Conservation (phyloP, 1,140 invertebrate species). For the Drosophila chauvacae region DNA sequence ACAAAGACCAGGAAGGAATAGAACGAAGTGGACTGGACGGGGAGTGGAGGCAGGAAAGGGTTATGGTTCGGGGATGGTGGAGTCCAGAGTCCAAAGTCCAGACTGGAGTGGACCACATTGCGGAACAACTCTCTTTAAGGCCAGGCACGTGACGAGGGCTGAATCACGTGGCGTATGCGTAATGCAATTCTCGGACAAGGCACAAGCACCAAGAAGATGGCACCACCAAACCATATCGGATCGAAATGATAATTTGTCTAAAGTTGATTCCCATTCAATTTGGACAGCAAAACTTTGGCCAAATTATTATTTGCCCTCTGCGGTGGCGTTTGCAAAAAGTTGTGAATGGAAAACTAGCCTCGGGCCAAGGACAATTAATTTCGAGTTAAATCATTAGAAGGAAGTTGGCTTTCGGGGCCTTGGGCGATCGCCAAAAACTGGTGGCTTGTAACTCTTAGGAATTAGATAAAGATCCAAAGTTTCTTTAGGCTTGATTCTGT, state of each 20-base stretch:
- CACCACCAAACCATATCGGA: not conserved
- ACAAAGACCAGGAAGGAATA: constrained; percentile 46
- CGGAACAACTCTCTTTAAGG: constrained; percentile 48
- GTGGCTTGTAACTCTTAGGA: not conserved
- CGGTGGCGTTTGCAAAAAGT: constrained; percentile 18
- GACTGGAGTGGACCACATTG: constrained; percentile 32
- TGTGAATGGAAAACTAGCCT: not conserved
- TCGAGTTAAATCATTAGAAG: constrained; percentile 43
- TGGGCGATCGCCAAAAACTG: not conserved
- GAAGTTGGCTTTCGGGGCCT: constrained; percentile 17
- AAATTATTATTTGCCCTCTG: constrained; percentile 18
- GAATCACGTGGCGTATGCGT: constrained; percentile 61
- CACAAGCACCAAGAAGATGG: constrained; percentile 19
- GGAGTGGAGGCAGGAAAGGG: not conserved
- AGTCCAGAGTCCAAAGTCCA: not conserved
- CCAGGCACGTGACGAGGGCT: constrained; percentile 44
- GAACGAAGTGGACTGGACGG: constrained; percentile 5
- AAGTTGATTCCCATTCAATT: constrained; percentile 45
- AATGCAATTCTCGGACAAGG: constrained; percentile 46
- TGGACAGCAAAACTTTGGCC: constrained; percentile 22
- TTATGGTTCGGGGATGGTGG: not conserved
- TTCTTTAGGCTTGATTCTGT: not conserved
- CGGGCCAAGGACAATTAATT: constrained; percentile 38
- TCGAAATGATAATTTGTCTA: constrained; percentile 39
- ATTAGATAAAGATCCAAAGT: not conserved